Percentiles rank a stretch among this genome's conserved stretches.
Evolutionary conservation across 2,888 invertebrate species (phyloP).

Genomic region (Ischnus inquisitorius): DNA sequence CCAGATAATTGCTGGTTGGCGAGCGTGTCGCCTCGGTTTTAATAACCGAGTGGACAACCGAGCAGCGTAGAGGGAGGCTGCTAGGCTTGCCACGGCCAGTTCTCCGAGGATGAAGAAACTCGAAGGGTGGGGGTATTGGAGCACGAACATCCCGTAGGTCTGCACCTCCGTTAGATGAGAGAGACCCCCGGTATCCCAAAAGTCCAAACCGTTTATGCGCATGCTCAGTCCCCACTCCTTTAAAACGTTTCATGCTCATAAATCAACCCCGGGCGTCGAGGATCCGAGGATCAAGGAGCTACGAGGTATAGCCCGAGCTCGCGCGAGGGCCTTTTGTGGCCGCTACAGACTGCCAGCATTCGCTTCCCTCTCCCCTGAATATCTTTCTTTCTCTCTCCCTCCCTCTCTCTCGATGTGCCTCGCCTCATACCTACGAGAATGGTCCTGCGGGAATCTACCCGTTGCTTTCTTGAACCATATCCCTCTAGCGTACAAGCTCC

Average conservation of each 20-base stretch:
- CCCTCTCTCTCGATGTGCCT: constrained; percentile 29
- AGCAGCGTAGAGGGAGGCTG: constrained; percentile 80
- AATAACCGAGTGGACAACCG: constrained; percentile 84
- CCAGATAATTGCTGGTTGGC: constrained; percentile 84
- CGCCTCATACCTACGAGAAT: constrained; percentile 53
- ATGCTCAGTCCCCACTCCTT: constrained; percentile 77
- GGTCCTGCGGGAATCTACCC: constrained; percentile 60
- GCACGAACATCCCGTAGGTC: constrained; percentile 66
- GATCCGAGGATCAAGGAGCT: constrained; percentile 69
- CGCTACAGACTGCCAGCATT: constrained; percentile 37
- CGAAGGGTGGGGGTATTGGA: constrained; percentile 75
- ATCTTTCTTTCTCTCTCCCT: neutral
- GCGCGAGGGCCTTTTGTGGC: constrained; percentile 68
- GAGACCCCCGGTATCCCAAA: constrained; percentile 50
- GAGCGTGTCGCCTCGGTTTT: constrained; percentile 84
- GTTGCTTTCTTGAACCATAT: constrained; percentile 52
- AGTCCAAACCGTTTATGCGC: constrained; percentile 72
- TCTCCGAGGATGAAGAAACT: constrained; percentile 55
- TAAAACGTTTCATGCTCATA: constrained; percentile 72
- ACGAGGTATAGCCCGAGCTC: constrained; percentile 31
- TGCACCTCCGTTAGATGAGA: constrained; percentile 64
- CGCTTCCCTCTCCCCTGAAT: constrained; percentile 22
- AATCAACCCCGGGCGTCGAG: constrained; percentile 80
- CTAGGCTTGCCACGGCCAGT: constrained; percentile 68
- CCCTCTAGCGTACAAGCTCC: constrained; percentile 27